Percentiles rank a stretch among this genome's conserved stretches.
Conservation (phyloP, 2,113 vertebrate genomes). For the Guaruba guarouba region DNA sequence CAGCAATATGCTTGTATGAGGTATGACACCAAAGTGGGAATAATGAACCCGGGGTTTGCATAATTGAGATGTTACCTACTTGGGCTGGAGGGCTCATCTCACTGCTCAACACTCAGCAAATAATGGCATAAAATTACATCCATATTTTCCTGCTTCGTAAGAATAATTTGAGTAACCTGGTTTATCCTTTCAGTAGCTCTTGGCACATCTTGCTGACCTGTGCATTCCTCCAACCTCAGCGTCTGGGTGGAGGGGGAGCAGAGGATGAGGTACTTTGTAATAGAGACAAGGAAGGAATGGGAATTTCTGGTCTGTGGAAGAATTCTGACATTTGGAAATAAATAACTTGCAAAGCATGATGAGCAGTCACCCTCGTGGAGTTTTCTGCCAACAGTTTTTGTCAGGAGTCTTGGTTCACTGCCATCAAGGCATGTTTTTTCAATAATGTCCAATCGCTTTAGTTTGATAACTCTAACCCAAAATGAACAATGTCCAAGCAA, state of each 20-base stretch:
- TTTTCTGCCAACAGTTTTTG: constrained; percentile 42
- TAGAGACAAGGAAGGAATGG: constrained; percentile 3
- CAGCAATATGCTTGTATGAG: background rate
- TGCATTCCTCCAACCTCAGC: background rate
- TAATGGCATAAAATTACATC: background rate
- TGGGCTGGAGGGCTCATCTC: background rate
- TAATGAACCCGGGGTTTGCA: background rate
- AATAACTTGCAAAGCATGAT: constrained; percentile 32
- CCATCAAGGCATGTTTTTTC: constrained; percentile 52
- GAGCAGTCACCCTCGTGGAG: constrained; percentile 34
- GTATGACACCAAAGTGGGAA: background rate
- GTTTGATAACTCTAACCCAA: constrained; percentile 32
- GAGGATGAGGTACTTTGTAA: background rate
- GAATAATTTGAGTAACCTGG: constrained; percentile 36
- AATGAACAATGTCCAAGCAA: constrained; percentile 46
- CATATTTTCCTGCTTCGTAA: constrained; percentile 44
- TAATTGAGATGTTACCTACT: background rate
- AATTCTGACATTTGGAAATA: constrained; percentile 52
- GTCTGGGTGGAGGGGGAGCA: background rate
- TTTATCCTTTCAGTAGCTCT: constrained; percentile 3
- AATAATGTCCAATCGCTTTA: constrained; percentile 29
- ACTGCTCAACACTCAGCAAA: constrained; percentile 18
- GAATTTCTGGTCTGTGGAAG: constrained; percentile 39
- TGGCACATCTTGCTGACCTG: constrained; percentile 12
- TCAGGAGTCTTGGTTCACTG: constrained; percentile 61